Conservation (phyloP, 1,140 invertebrate genomes). For the Eumaeus atala region DNA sequence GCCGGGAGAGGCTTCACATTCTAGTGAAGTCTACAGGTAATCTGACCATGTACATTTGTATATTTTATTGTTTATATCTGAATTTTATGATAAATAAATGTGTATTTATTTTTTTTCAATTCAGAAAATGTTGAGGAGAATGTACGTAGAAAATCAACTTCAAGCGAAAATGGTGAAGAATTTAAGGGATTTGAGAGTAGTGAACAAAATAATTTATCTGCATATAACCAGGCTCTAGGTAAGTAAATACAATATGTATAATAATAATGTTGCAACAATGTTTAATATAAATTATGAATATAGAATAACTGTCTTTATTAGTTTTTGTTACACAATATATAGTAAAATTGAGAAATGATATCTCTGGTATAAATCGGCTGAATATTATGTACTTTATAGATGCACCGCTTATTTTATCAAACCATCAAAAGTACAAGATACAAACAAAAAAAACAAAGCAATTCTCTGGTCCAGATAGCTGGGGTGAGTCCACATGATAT, state of each 20-base stretch:
- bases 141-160: constrained; percentile 26
- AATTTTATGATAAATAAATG: constrained; percentile 2
- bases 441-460: too few species aligned
- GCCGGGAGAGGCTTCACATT: too few species aligned
- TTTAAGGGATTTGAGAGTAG: constrained; percentile 34
- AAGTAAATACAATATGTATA: constrained; percentile 20
- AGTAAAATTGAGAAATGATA: too few species aligned
- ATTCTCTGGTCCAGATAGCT: too few species aligned
- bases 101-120: constrained; percentile 19
- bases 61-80: not conserved
- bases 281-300: not conserved
- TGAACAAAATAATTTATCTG: constrained; percentile 27
- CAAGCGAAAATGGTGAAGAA: constrained; percentile 22
- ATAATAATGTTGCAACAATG: not conserved
- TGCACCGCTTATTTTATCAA: too few species aligned
- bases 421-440: too few species aligned
- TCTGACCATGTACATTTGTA: too few species aligned
- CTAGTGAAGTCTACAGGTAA: too few species aligned
- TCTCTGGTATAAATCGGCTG: too few species aligned
- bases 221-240: constrained; percentile 33
- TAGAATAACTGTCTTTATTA: not conserved
- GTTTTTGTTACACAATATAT: too few species aligned
- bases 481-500: too few species aligned
- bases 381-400: too few species aligned
- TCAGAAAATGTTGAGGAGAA: constrained; percentile 30